Evolutionary conservation across 1,140 invertebrate species (phyloP).

Genomic region (Euura saliciscinereae): DNA sequence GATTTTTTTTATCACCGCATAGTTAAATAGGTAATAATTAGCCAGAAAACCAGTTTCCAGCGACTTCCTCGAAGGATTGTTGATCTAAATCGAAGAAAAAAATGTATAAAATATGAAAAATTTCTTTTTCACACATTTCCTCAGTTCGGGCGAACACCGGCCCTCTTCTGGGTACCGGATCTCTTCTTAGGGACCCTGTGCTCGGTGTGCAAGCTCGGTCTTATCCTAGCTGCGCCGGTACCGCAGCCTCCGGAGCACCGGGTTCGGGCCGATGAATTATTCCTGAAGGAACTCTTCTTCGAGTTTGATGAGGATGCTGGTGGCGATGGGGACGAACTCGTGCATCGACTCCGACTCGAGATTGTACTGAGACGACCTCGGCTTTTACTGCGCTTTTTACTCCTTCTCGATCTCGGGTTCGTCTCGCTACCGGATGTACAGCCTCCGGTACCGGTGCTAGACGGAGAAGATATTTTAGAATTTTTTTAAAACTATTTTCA

Average conservation of each 20-base stretch:
- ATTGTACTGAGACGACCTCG: neutral
- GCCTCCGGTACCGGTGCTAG: neutral
- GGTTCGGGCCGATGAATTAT: neutral
- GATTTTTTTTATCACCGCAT: no score
- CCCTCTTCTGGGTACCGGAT: neutral
- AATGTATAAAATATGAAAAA: no score
- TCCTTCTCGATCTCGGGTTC: neutral
- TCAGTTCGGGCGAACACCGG: neutral
- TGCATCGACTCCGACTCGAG: neutral
- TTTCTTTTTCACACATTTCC: neutral
- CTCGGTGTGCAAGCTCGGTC: conserved; percentile 36
- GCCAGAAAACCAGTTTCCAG: no score
- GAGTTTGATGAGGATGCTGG: neutral
- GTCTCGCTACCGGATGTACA: neutral
- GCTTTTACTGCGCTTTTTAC: neutral
- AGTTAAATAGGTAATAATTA: no score
- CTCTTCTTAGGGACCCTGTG: conserved; percentile 34
- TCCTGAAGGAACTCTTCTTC: neutral
- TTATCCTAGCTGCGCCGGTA: conserved; percentile 30
- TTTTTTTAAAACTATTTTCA: no score
- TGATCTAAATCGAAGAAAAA: no score
- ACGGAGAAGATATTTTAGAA: neutral
- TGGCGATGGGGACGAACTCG: neutral
- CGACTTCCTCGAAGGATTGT: no score
- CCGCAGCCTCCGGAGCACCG: neutral